Percentiles rank a stretch among this genome's conserved stretches.
Evolutionary conservation across 2,888 invertebrate genomes (phyloP).

Genomic region (Gymnoscelis rufifasciata): DNA sequence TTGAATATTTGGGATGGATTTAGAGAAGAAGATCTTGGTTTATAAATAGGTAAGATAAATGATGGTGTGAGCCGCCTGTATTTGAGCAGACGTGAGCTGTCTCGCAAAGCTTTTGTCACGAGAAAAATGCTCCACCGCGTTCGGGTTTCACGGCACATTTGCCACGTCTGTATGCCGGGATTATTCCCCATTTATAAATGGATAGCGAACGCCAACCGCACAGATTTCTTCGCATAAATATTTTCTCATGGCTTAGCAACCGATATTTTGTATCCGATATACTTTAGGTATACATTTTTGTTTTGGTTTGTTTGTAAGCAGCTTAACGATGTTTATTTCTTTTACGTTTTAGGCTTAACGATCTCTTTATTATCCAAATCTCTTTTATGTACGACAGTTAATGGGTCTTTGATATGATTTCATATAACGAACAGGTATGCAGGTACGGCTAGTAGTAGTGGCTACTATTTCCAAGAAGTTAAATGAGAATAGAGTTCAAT

Average conservation of each 20-base stretch:
- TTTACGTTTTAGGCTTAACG: constrained; percentile 10
- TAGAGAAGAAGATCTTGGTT: background rate
- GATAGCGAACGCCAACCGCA: constrained; percentile 56
- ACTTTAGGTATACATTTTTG: constrained; percentile 14
- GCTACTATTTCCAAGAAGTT: background rate
- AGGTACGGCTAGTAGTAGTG: too few species aligned
- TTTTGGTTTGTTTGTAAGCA: constrained; percentile 18
- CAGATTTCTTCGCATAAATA: constrained; percentile 58
- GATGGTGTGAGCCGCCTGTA: constrained; percentile 27
- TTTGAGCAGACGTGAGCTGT: constrained; percentile 47
- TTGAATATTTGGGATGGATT: background rate
- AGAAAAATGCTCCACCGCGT: constrained; percentile 64
- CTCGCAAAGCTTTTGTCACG: constrained; percentile 62
- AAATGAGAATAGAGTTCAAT: constrained; percentile 21
- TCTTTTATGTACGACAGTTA: background rate
- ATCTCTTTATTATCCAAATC: constrained; percentile 9
- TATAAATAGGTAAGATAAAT: constrained; percentile 15
- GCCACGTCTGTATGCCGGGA: constrained; percentile 58
- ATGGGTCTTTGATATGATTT: too few species aligned
- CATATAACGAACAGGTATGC: too few species aligned
- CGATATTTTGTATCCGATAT: constrained; percentile 36
- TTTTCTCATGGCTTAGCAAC: constrained; percentile 39
- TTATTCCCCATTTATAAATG: constrained; percentile 71
- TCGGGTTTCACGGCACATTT: constrained; percentile 71
- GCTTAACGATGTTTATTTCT: constrained; percentile 20